Conservation (phyloP, 2,888 invertebrate genomes). For the Lepidonotus clava region DNA sequence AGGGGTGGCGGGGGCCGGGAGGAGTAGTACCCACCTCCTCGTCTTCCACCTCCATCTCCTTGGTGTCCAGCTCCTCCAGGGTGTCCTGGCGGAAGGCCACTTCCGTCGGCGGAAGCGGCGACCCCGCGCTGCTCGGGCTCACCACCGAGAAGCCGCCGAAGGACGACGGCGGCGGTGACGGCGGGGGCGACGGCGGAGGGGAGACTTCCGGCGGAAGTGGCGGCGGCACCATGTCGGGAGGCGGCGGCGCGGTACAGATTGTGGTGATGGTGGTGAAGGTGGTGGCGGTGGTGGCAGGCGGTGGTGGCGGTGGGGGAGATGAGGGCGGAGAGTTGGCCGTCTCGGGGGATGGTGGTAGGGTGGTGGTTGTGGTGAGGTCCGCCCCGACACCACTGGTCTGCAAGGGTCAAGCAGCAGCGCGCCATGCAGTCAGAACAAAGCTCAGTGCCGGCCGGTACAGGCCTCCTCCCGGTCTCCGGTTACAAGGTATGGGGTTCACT, state of each 20-base stretch:
- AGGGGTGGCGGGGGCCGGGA: neutral
- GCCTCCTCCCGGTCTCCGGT: no score
- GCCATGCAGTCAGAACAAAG: conserved; percentile 36
- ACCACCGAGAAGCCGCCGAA: conserved; percentile 46
- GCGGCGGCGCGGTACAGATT: conserved; percentile 69
- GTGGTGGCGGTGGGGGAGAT: conserved; percentile 28
- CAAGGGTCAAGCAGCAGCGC: neutral
- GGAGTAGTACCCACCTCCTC: conserved; percentile 57
- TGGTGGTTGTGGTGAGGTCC: conserved; percentile 67
- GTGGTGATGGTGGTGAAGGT: conserved; percentile 67
- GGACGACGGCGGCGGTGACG: conserved; percentile 58
- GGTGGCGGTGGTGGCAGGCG: conserved; percentile 60
- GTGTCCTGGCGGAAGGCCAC: conserved; percentile 43
- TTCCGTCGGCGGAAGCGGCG: conserved; percentile 39
- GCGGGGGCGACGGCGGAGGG: conserved; percentile 60
- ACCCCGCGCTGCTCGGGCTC: conserved; percentile 28
- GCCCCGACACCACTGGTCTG: conserved; percentile 57
- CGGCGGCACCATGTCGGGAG: conserved; percentile 14
- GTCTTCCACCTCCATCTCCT: conserved; percentile 59
- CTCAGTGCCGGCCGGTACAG: neutral
- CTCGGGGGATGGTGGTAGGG: conserved; percentile 69
- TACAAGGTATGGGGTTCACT: no score
- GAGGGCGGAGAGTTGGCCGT: conserved; percentile 67
- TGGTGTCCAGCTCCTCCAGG: conserved; percentile 56
- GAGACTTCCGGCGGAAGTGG: conserved; percentile 26